These are phyloP conservation scores for Drosophila arizonae DNA, from an alignment of 1,140 invertebrate species.

Conservation along the genomic window DNA sequence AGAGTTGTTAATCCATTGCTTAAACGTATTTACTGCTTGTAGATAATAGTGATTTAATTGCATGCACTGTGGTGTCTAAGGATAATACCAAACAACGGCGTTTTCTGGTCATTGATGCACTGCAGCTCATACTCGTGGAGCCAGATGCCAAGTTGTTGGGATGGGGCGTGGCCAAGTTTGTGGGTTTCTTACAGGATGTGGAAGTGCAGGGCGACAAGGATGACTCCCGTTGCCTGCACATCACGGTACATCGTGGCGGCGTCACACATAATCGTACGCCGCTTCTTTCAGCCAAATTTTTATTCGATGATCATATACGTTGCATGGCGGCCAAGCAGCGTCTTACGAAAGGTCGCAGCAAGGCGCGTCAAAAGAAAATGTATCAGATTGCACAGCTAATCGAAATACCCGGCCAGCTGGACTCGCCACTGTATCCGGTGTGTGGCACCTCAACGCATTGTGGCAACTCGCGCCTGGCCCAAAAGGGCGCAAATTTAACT, in stretches of 20 bases:
- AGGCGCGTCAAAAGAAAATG: slow-evolving; percentile 98
- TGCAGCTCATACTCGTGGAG: slow-evolving; percentile 98
- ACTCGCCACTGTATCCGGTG: slow-evolving; percentile 83
- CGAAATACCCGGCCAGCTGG: slow-evolving; percentile 89
- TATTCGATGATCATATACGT: slow-evolving; percentile 99
- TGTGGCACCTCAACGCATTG: slow-evolving; percentile 70
- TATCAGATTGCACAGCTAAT: slow-evolving; percentile 95
- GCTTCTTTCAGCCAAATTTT: slow-evolving; percentile 94
- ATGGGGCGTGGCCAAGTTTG: slow-evolving; percentile 98
- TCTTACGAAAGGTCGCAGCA: slow-evolving; percentile 93
- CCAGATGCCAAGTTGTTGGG: slow-evolving; percentile 96
- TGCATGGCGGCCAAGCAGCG: slow-evolving; percentile 97
- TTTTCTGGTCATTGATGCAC: slow-evolving; percentile 96
- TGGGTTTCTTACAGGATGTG: slow-evolving; percentile 92
- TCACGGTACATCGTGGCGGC: slow-evolving; percentile 93
- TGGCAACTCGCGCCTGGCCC: slow-evolving; percentile 21
- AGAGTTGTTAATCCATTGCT: neutral
- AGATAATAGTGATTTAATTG: slow-evolving; percentile 99
- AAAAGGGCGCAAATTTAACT: slow-evolving; percentile 70
- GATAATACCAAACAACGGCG: slow-evolving; percentile 94
- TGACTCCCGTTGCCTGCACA: slow-evolving; percentile 96
- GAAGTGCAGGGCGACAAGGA: slow-evolving; percentile 95
- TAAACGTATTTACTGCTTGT: slow-evolving; percentile 24
- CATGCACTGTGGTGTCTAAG: slow-evolving; percentile 95
- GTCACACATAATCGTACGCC: slow-evolving; percentile 88